Evolutionary conservation across 2,888 invertebrate genomes (phyloP).

Genomic region (Nasonia oneida): DNA sequence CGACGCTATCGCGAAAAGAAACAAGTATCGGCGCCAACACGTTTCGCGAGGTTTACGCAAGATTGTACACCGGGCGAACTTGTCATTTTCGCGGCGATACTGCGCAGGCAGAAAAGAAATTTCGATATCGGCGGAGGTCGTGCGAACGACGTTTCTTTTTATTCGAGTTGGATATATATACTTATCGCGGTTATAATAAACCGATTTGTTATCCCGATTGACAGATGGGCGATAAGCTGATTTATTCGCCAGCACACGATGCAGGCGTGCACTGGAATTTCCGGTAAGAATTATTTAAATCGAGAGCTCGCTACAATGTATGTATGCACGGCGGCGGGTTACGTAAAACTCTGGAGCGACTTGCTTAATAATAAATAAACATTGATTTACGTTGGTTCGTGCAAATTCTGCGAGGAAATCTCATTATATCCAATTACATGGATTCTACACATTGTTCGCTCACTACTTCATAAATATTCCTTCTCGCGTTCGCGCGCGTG

Average conservation of each 20-base stretch:
- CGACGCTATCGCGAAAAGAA: not conserved
- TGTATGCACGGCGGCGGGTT: not conserved
- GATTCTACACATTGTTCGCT: constrained; percentile 39
- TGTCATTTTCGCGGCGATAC: not conserved
- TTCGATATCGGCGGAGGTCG: not conserved
- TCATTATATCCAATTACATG: constrained; percentile 51
- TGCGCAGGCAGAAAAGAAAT: not conserved
- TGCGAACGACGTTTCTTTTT: not conserved
- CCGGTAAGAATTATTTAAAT: constrained; percentile 46
- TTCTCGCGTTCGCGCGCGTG: not conserved
- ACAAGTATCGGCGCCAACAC: not conserved
- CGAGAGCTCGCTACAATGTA: constrained; percentile 21
- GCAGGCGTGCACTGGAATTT: constrained; percentile 34
- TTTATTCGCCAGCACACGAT: constrained; percentile 2
- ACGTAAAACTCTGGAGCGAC: not conserved
- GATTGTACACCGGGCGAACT: not conserved
- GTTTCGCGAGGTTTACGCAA: not conserved
- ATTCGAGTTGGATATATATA: not conserved
- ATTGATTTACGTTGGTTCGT: constrained; percentile 16
- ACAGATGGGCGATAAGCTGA: constrained; percentile 37
- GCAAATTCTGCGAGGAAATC: constrained; percentile 39
- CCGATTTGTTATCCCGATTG: constrained; percentile 31
- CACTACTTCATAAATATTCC: constrained; percentile 29
- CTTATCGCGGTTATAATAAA: constrained; percentile 8
- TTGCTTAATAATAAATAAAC: constrained; percentile 40